phyloP scores from a whole-genome alignment of 1,140 invertebrate genomes.

The Coenobita brevimanus region DNA sequence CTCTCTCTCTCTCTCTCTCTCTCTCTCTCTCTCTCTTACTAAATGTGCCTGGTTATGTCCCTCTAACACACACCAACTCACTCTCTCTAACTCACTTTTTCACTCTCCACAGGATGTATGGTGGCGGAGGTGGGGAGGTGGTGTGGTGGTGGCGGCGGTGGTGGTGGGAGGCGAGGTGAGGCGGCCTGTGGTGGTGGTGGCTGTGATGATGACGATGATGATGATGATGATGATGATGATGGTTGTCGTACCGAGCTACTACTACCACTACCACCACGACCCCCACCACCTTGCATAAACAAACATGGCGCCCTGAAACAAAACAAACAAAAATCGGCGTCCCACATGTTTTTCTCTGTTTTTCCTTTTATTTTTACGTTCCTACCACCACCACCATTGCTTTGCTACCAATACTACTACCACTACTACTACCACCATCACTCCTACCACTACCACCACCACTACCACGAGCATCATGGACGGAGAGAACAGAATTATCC shows the following conservation, averaged over 20 bases:
- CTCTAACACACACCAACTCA: neutral
- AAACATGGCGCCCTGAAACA: neutral
- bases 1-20: too few relatives aligned
- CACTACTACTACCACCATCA: neutral
- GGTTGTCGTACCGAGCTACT: neutral
- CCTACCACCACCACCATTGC: neutral
- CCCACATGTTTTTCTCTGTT: neutral
- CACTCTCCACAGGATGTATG: too few relatives aligned
- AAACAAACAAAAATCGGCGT: neutral
- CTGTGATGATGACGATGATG: neutral
- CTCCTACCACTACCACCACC: neutral
- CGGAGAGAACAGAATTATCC: constrained; percentile 79
- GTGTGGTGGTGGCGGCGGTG: neutral
- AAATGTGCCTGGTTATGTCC: too few relatives aligned
- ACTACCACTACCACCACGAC: neutral
- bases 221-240: neutral
- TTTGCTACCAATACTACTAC: neutral
- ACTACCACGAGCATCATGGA: too few relatives aligned
- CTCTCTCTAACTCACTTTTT: neutral
- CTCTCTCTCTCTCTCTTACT: too few relatives aligned
- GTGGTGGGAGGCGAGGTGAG: neutral
- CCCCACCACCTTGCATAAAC: neutral
- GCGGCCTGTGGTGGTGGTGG: neutral
- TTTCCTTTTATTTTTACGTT: neutral
- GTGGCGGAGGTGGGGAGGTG: neutral